These are phyloP conservation scores for Lamprotornis superbus DNA, from an alignment of 2,113 vertebrate genomes.

Conservation along the genomic window DNA sequence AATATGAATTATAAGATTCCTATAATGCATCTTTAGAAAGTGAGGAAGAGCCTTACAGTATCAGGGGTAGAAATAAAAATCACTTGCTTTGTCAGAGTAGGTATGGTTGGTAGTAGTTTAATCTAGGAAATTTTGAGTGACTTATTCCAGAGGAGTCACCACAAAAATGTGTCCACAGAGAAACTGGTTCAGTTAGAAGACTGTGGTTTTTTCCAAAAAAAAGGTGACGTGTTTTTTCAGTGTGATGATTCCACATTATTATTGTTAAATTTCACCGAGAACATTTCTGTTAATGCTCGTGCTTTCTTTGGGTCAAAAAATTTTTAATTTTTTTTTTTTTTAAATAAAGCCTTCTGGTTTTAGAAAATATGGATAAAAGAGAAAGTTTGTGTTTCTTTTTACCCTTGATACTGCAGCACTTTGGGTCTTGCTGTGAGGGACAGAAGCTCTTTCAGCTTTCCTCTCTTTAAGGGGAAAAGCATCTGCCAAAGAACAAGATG, in stretches of 20 bases:
- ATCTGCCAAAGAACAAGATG: constrained; percentile 71
- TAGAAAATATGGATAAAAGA: neutral
- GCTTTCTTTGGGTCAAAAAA: neutral
- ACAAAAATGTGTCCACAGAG: neutral
- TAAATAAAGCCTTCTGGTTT: neutral
- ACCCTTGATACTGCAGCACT: constrained; percentile 9
- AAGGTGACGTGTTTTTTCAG: neutral
- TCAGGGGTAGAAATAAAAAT: neutral
- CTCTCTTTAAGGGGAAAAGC: constrained; percentile 58
- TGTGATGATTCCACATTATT: neutral
- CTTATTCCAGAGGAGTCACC: neutral
- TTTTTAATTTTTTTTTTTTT: neutral
- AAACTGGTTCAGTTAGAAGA: neutral
- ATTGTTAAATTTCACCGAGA: neutral
- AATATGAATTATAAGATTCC: neutral
- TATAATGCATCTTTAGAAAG: neutral
- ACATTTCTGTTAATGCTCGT: neutral
- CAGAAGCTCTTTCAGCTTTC: neutral
- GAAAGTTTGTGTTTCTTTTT: neutral
- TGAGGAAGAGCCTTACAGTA: neutral
- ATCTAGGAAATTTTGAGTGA: neutral
- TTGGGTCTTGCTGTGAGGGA: neutral
- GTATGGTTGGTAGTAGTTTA: neutral
- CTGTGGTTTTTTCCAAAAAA: neutral
- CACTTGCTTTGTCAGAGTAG: neutral